Conservation (phyloP, 2,113 vertebrate genomes). For the Dromaius novaehollandiae region DNA sequence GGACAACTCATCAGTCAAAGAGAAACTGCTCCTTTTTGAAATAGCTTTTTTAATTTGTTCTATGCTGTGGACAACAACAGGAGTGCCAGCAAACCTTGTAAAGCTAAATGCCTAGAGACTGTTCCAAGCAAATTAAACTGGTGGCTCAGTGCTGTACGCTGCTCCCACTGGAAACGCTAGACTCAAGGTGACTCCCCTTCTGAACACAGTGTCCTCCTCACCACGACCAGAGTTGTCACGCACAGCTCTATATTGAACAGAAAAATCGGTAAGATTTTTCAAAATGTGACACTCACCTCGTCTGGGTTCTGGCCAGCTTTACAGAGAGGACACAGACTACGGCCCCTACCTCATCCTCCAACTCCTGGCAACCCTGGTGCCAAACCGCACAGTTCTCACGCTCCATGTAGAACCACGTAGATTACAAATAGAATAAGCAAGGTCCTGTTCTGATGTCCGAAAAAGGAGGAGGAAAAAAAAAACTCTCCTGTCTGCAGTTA, state of each 20-base stretch:
- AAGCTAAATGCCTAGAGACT: neutral
- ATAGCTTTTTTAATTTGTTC: neutral
- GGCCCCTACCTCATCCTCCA: neutral
- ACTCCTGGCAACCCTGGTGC: neutral
- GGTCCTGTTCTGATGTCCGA: neutral
- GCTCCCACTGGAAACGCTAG: neutral
- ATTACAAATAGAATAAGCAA: rapidly evolving
- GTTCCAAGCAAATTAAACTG: neutral
- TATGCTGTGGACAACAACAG: neutral
- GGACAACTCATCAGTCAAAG: neutral
- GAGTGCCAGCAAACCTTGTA: neutral
- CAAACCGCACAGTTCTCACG: neutral
- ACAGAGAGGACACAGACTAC: neutral
- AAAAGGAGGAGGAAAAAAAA: too few relatives aligned
- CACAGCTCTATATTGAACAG: neutral
- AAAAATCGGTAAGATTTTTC: neutral
- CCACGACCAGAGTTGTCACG: neutral
- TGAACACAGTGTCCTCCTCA: neutral
- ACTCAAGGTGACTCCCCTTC: neutral
- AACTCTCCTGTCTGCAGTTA: neutral
- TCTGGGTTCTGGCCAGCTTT: neutral
- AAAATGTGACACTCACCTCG: rapidly evolving
- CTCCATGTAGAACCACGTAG: rapidly evolving
- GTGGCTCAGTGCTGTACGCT: neutral
- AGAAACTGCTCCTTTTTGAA: neutral